phyloP scores from a whole-genome alignment of 2,888 invertebrate genomes.

The Suillia variegata region DNA sequence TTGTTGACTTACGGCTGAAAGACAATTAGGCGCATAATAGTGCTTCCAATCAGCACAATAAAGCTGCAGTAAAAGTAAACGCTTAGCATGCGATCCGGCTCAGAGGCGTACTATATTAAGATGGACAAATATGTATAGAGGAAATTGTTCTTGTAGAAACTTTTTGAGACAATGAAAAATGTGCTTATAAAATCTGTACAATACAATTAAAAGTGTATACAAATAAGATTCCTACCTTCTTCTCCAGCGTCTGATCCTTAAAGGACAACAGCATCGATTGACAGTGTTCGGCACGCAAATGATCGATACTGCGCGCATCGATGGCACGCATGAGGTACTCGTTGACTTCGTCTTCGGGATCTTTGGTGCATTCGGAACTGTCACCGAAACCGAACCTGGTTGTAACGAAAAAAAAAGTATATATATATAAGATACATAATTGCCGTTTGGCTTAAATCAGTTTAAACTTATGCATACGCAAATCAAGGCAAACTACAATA shows the following conservation, averaged over 20 bases:
- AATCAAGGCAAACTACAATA: no score
- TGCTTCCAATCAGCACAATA: slow-evolving; percentile 72
- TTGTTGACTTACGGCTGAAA: slow-evolving; percentile 68
- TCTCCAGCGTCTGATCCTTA: slow-evolving; percentile 78
- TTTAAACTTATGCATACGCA: no score
- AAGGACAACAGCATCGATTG: slow-evolving; percentile 84
- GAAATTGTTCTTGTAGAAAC: neutral
- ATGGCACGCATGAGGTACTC: slow-evolving; percentile 96
- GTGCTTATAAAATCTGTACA: neutral
- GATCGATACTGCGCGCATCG: slow-evolving; percentile 91
- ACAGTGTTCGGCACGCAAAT: slow-evolving; percentile 87
- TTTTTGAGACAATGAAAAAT: neutral
- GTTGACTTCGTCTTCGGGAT: slow-evolving; percentile 92
- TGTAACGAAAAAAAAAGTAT: slow-evolving; percentile 1
- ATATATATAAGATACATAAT: neutral
- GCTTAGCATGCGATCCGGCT: slow-evolving; percentile 84
- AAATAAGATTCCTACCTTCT: slow-evolving; percentile 68
- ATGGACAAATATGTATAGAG: no score
- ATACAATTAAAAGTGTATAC: neutral
- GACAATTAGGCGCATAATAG: slow-evolving; percentile 71
- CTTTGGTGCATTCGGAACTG: slow-evolving; percentile 69
- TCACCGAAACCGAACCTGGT: slow-evolving; percentile 76
- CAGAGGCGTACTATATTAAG: slow-evolving; percentile 72
- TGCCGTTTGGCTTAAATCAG: neutral
- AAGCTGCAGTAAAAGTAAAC: slow-evolving; percentile 85